Conservation (phyloP, 64 coral and sea anemone species). For the Porites lutea region DNA sequence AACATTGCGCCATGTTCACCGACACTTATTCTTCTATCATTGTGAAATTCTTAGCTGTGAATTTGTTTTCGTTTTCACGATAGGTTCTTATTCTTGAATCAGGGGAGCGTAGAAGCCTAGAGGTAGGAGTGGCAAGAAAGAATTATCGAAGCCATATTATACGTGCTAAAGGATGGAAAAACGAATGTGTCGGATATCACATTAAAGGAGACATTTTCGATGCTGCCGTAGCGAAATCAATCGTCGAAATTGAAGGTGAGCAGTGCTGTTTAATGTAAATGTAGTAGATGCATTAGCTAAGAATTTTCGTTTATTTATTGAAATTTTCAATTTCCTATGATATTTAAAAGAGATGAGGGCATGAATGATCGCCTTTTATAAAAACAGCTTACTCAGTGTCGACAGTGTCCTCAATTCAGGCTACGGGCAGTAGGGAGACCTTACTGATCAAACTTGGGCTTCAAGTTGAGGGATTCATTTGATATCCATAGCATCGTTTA, state of each 20-base stretch:
- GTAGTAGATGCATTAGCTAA: neutral
- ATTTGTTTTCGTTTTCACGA: neutral
- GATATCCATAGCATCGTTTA: too few relatives aligned
- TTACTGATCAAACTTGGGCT: too few relatives aligned
- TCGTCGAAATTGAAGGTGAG: conserved; percentile 14
- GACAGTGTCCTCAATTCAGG: too few relatives aligned
- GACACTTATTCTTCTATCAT: too few relatives aligned
- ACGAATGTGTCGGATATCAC: conserved; percentile 16
- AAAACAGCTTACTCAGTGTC: too few relatives aligned
- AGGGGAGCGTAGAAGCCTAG: conserved; percentile 2
- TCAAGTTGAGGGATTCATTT: too few relatives aligned
- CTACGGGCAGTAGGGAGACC: too few relatives aligned
- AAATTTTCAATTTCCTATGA: too few relatives aligned
- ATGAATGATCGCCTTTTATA: too few relatives aligned
- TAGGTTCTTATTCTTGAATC: conserved; percentile 25
- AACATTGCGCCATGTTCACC: too few relatives aligned
- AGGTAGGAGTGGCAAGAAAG: conserved; percentile 14
- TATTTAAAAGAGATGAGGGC: too few relatives aligned
- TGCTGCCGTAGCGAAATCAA: neutral
- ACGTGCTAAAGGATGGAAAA: neutral
- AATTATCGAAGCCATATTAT: conserved; percentile 2
- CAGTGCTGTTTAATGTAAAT: neutral
- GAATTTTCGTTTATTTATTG: too few relatives aligned
- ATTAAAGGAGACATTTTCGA: conserved; percentile 21
- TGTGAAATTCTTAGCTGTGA: neutral